A percentile compares a stretch with the other conserved stretches of the same genome.
Evolutionary conservation across 2,797 vertebrate species (phyloP).

Genomic region (Mus caroli): DNA sequence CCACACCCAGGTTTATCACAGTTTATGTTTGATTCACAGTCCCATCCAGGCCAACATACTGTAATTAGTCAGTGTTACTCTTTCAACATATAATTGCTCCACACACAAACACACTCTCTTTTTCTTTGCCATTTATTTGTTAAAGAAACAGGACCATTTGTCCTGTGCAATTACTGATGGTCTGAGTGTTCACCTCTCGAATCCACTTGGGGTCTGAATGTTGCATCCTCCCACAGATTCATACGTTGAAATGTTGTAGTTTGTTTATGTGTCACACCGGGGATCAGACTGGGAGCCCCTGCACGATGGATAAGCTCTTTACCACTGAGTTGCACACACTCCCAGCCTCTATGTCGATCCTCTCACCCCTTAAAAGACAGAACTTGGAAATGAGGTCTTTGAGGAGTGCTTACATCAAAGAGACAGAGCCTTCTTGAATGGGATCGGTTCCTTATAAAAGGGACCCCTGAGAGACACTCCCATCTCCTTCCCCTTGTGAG

Average conservation of each 20-base stretch:
- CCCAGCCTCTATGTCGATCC: background rate
- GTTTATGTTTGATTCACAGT: background rate
- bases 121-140: conserved; percentile 3
- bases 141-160: conserved; percentile 42
- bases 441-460: background rate
- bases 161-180: background rate
- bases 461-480: background rate
- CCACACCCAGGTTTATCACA: background rate
- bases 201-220: background rate
- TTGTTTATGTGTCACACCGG: background rate
- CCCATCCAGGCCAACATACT: background rate
- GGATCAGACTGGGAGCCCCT: background rate
- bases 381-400: background rate
- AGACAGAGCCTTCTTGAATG: background rate
- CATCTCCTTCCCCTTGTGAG: background rate
- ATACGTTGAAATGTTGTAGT: background rate
- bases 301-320: background rate
- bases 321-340: background rate
- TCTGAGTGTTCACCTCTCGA: background rate
- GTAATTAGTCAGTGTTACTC: background rate
- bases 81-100: background rate
- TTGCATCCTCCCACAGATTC: background rate
- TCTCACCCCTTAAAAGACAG: background rate
- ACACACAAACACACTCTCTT: background rate
- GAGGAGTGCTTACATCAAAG: background rate